Base-by-base conservation (phyloP, 2,888 invertebrate genomes). In the Unio delphinus region DNA sequence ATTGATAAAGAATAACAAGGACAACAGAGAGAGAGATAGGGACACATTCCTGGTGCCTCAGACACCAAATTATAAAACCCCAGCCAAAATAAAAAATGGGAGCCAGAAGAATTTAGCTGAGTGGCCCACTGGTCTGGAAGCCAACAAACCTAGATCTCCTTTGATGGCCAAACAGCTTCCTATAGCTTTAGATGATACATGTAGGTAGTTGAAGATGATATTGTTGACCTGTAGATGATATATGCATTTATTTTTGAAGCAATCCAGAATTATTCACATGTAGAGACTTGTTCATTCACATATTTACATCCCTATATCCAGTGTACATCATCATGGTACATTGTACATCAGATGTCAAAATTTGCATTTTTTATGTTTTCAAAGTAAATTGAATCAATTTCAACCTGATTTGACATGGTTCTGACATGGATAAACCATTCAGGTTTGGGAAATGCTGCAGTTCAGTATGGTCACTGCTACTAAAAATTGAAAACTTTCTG, bases 21-120 rank as follows among this genome's bases (percentile, higher is more conserved):
- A 84, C 74, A 84, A 83, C 67, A 81, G 82, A 67, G 82, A 84
- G 66, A 77, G 78, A 57, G 72, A 69, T 76, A 75, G 79, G 57
- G 79, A 79, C 76, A 86, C 82, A 67, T 90, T 90, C 80, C 81
- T 82, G 5, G 80, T 88, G 28, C 90, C 90, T 3, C 79, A 80
- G 30, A 88, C 90, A 3, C 90, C 90, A n/a, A 84, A 81, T 57
- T 83, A 83, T 61, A 80, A 74, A 60, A 81, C 80, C 4, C 74
- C 79, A 23, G 58, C 70, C 4, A 79, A 78, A 65, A 67, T 79
- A 7, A 73, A 70, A 55, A 74, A 72, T 28, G 71, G 70, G 56
- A 69, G 68, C n/a, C 74, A 75, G 26, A 70, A 75, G 34, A 71
- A 73, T 56, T 65, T 73, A 17, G 64, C 76, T 64, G 74, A 77